These are phyloP conservation scores for Strix uralensis DNA, from an alignment of 2,113 vertebrate species.

Conservation along the genomic window DNA sequence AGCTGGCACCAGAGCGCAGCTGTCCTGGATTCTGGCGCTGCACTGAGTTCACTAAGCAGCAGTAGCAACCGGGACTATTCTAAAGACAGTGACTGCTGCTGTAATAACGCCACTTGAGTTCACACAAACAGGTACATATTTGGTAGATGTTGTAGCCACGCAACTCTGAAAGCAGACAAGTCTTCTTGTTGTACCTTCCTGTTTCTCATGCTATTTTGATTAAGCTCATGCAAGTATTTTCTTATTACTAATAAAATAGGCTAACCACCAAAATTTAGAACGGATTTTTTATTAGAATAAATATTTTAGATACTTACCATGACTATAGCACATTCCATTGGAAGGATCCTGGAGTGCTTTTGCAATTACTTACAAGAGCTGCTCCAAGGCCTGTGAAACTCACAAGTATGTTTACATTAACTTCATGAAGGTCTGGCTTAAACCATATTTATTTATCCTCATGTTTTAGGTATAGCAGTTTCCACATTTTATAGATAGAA, in stretches of 20 bases:
- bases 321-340: not conserved
- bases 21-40: rapidly evolving
- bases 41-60: not conserved
- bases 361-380: not conserved
- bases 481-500: not conserved
- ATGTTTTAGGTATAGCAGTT: not conserved
- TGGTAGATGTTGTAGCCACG: not conserved
- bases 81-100: not conserved
- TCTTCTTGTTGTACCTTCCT: not conserved
- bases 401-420: not conserved
- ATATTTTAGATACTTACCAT: not conserved
- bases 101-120: not conserved
- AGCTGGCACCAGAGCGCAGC: not conserved
- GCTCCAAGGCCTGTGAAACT: not conserved
- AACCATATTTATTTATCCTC: not conserved
- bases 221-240: not conserved
- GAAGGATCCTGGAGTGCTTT: not conserved
- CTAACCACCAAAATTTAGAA: not conserved
- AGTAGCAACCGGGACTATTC: not conserved
- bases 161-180: not conserved
- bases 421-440: not conserved
- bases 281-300: not conserved
- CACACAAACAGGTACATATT: rapidly evolving
- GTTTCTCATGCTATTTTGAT: not conserved
- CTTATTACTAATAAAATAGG: not conserved